Evolutionary conservation across 2,888 invertebrate species (phyloP).

Genomic region (Marasmarcha lunaedactyla): DNA sequence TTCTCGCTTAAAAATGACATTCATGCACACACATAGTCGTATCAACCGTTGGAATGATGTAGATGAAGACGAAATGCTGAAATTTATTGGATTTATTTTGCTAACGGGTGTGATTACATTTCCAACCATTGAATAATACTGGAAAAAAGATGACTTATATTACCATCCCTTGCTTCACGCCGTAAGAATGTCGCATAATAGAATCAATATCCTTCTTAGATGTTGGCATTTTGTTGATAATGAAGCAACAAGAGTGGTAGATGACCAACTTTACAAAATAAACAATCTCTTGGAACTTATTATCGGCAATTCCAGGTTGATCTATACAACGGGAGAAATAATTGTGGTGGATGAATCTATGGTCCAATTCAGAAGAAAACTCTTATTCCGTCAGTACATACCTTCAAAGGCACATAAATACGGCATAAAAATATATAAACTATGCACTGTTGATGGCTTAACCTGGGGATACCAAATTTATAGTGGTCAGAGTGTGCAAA

Average conservation of each 20-base stretch:
- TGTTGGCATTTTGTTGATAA: constrained; percentile 11
- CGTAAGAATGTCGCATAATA: constrained; percentile 9
- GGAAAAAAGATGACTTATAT: constrained; percentile 11
- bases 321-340: constrained; percentile 8
- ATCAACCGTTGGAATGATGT: constrained; percentile 11
- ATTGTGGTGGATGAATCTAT: constrained; percentile 15
- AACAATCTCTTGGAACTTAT: constrained; percentile 11
- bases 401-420: constrained; percentile 15
- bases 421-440: constrained; percentile 13
- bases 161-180: constrained; percentile 11
- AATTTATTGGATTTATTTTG: constrained; percentile 12
- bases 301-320: constrained; percentile 8
- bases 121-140: constrained; percentile 11
- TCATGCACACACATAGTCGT: neutral
- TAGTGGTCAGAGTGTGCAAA: constrained; percentile 8
- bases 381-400: constrained; percentile 12
- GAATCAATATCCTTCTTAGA: constrained; percentile 9
- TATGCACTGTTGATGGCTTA: constrained; percentile 11
- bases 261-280: constrained; percentile 11
- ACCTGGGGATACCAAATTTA: constrained; percentile 13
- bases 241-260: constrained; percentile 8
- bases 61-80: constrained; percentile 11
- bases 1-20: constrained; percentile 1
- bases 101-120: constrained; percentile 10
- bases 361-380: constrained; percentile 12